Evolutionary conservation across 2,797 vertebrate genomes (phyloP).

Genomic region (Periophthalmus magnuspinnatus): DNA sequence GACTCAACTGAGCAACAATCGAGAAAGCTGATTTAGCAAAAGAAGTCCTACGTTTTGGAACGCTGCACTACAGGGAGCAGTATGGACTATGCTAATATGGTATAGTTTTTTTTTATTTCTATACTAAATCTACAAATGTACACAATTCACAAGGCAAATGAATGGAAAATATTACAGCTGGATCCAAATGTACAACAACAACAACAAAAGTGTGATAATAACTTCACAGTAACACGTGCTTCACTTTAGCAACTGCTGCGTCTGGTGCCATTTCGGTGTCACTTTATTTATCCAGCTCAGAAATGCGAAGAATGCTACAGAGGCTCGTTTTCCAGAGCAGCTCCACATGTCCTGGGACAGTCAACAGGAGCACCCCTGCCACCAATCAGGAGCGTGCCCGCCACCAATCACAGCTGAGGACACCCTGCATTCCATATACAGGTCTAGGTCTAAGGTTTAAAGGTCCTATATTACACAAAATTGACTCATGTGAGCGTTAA

Average conservation of each 20-base stretch:
- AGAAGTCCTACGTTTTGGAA: no score
- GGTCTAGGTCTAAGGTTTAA: not conserved
- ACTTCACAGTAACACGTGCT: not conserved
- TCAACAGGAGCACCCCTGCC: conserved; percentile 7
- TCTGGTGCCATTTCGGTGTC: conserved; percentile 13
- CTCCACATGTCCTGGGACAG: conserved; percentile 37
- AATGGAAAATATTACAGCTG: not conserved
- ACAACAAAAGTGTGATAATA: not conserved
- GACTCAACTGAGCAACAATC: no score
- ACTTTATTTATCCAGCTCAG: conserved; percentile 54
- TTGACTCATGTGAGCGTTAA: no score
- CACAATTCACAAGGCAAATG: no score
- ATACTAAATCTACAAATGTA: no score
- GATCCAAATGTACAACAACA: not conserved
- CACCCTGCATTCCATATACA: not conserved
- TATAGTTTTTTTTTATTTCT: no score
- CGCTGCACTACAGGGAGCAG: no score
- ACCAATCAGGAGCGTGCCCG: not conserved
- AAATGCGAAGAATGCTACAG: conserved; percentile 51
- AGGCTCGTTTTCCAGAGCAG: conserved; percentile 20
- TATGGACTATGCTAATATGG: no score
- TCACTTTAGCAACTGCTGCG: not conserved
- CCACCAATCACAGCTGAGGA: not conserved
- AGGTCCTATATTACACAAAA: no score
- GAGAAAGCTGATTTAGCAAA: no score